These are phyloP conservation scores for Penelope pileata DNA, from an alignment of 2,113 vertebrate species.

Conservation along the genomic window DNA sequence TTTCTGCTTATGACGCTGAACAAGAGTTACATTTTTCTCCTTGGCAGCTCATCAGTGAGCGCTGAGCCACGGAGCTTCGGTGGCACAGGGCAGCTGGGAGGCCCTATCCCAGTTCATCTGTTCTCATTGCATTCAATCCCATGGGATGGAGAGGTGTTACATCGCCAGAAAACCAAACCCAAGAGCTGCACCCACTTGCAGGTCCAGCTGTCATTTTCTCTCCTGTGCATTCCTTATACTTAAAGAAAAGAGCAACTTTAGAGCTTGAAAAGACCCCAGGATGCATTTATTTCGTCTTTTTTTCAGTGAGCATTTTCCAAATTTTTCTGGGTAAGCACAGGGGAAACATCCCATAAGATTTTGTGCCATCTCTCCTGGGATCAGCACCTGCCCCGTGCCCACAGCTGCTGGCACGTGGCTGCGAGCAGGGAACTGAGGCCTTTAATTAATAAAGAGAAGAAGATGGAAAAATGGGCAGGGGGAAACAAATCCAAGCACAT, in stretches of 20 bases:
- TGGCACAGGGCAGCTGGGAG: neutral
- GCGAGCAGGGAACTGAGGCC: neutral
- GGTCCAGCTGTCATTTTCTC: neutral
- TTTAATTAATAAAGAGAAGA: neutral
- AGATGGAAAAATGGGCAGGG: neutral
- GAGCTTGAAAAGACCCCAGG: neutral
- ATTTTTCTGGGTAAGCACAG: neutral
- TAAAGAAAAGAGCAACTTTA: neutral
- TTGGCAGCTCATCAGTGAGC: neutral
- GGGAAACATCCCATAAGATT: neutral
- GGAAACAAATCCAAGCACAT: neutral
- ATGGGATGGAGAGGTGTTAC: neutral
- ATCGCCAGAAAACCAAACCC: neutral
- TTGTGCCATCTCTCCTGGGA: neutral
- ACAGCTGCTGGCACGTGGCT: neutral
- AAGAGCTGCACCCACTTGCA: neutral
- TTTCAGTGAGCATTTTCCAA: neutral
- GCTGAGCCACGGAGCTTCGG: neutral
- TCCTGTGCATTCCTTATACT: accelerated
- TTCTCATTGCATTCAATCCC: neutral
- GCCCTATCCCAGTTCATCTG: neutral
- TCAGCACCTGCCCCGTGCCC: accelerated
- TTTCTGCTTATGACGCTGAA: neutral
- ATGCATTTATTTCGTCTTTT: neutral
- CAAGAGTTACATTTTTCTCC: constrained; percentile 8